Evolutionary conservation across 2,888 invertebrate species (phyloP), one percentile per base, ranked within the genome.

Genomic region (Leptinotarsa peninsularis): DNA sequence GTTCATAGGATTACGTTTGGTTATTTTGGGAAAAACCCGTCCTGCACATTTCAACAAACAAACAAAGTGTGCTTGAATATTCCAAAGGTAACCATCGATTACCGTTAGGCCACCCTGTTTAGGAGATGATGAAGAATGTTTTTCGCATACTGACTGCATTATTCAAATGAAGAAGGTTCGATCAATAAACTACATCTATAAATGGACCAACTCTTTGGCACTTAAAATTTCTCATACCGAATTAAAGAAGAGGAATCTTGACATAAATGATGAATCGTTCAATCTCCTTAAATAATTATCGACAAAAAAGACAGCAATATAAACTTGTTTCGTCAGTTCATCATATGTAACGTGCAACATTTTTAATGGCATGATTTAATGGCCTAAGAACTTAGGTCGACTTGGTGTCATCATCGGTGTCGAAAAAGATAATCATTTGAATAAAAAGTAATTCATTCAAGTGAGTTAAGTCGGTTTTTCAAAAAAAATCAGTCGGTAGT

Each of bases 251-350:
- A 63, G 43, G 63, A 27, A 63, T 63, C 43, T 63, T 63, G 63
- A 63, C 63, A 63, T 33, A 33, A 63, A 63, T 63, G 63, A 63
- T 63, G 43, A 63, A 63, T 63, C 63, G 63, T 63, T 63, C 63
- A 63, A 63, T 63, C 63, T 63, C 17, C 33, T 43, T n/a, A 33
- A 63, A 63, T 63, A 43, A 33, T 63, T 63, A 63, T 63, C 43
- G 63, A 14, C 3, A 63, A 63, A 63, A 60, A 60, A n/a, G 18
- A 63, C 5, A 63, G 63, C 17, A 43, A n/a, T 43, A 43, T 63
- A 63, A 63, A 63, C 63, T 63, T 33, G 63, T 63, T 63, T 63
- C 63, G 43, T 43, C 43, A 63, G 63, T 43, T 63, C 43, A 63
- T 63, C 33, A 63, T 33, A 15, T 15, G n/a, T 27, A 33, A 63